Evolutionary conservation across 2,888 invertebrate genomes (phyloP).

Genomic region (Tipula helvola): DNA sequence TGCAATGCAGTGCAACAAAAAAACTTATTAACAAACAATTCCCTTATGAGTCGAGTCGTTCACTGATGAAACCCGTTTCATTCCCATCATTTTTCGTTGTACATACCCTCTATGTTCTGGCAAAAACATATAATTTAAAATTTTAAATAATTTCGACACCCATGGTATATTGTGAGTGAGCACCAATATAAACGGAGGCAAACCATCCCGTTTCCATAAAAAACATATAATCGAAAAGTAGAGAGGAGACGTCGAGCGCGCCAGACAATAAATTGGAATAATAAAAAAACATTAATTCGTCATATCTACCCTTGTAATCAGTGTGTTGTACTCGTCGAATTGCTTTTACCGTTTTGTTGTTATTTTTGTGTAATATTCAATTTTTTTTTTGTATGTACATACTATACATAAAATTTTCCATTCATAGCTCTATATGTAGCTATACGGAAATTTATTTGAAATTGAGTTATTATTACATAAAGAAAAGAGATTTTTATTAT

Average conservation of each 20-base stretch:
- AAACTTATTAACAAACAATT: neutral
- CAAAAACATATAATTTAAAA: neutral
- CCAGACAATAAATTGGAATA: neutral
- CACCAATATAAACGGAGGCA: neutral
- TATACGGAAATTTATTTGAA: neutral
- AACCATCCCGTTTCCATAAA: neutral
- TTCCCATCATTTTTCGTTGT: neutral
- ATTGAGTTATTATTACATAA: neutral
- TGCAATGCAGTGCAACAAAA: neutral
- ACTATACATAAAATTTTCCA: neutral
- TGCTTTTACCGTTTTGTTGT: neutral
- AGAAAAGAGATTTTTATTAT: neutral
- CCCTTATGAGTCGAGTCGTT: neutral
- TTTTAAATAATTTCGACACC: neutral
- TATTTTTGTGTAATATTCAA: neutral
- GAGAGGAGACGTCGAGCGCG: neutral
- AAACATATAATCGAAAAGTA: neutral
- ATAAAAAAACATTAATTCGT: neutral
- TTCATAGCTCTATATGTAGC: neutral
- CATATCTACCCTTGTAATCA: neutral
- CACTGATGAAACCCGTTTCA: neutral
- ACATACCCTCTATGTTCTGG: neutral
- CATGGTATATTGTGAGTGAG: neutral
- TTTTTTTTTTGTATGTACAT: neutral
- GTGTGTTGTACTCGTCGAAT: neutral